Base-by-base conservation (phyloP, 1,140 invertebrate species). In the Drosophila baimaii region DNA sequence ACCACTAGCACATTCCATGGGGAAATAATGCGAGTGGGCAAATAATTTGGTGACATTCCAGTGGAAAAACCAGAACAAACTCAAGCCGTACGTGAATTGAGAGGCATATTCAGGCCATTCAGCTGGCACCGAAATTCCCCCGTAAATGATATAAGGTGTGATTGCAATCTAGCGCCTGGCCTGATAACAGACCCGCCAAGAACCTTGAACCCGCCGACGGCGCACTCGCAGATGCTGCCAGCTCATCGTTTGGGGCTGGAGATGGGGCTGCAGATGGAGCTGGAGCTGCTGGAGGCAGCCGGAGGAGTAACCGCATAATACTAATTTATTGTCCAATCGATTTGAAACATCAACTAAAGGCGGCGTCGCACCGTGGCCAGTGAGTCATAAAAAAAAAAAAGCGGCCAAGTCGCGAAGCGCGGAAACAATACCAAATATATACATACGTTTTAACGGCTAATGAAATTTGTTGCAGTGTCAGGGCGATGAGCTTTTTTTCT, bases 271-370 rank as follows among this genome's bases (percentile, higher is more conserved):
- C 5, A 25, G 57, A 54, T 57, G 57, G 57, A 43, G 33, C 47
- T 39, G n/a, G 76, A 61, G 51, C 35, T 57, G 74, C 35, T 49
- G 6, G 27, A 31, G 47, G 27, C 29, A 17, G 23, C n/a, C n/a
- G n/a, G n/a, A n/a, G n/a, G 19, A 19, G 64, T 70, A 81, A 65
- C 73, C 78, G 59, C 73, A 85, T 85, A 85, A 85, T 77, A 77
- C 81, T 81, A 85, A 84, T 84, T 85, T 84, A 85, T 85, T 81
- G 59, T 37, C 77, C 58, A 77, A 86, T 84, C 81, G 78, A 85
- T 84, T 86, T 81, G 82, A 85, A 81, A 81, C 81, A 85, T 74
- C 73, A 62, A 86, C 81, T 84, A 81, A 85, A 71, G 19, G 64
- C 59, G 57, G 41, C 54, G 15, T 17, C 29, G 31, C n/a, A 13